Evolutionary conservation across 2,113 vertebrate species (phyloP).

Genomic region (Platanista minor): DNA sequence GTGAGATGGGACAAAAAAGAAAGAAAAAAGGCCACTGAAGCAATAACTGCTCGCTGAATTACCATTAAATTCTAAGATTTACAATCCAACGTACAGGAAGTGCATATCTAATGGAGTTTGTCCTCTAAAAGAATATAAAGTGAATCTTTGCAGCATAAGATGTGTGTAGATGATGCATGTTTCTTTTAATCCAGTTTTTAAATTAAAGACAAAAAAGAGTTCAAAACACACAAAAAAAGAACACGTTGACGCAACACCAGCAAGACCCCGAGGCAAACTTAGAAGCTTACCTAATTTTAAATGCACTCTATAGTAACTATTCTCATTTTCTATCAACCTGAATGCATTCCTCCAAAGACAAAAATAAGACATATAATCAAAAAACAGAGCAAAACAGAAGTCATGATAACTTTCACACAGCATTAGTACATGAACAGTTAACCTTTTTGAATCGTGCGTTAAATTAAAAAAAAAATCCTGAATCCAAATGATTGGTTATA

Average conservation of each 20-base stretch:
- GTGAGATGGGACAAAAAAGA: constrained; percentile 85
- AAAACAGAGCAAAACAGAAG: constrained; percentile 42
- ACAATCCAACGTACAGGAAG: constrained; percentile 86
- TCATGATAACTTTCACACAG: constrained; percentile 31
- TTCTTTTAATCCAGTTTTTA: constrained; percentile 63
- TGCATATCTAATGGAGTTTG: constrained; percentile 89
- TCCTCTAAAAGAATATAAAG: constrained; percentile 87
- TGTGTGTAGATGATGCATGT: constrained; percentile 73
- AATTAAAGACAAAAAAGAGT: constrained; percentile 68
- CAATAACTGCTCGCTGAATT: constrained; percentile 88
- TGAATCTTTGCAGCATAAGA: constrained; percentile 78
- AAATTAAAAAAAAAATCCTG: background rate
- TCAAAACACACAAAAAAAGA: constrained; percentile 51
- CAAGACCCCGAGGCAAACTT: constrained; percentile 52
- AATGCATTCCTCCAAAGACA: constrained; percentile 63
- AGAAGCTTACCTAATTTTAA: constrained; percentile 62
- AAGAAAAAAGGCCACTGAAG: constrained; percentile 87
- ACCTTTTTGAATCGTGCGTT: constrained; percentile 18
- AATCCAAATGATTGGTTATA: constrained; percentile 47
- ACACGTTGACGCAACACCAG: constrained; percentile 61
- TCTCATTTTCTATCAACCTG: constrained; percentile 62
- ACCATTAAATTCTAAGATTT: constrained; percentile 90
- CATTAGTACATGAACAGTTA: constrained; percentile 71
- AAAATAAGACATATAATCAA: constrained; percentile 60
- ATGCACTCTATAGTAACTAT: constrained; percentile 50